These are phyloP conservation scores for Mantis religiosa DNA, from an alignment of 2,888 invertebrate genomes.

Conservation along the genomic window DNA sequence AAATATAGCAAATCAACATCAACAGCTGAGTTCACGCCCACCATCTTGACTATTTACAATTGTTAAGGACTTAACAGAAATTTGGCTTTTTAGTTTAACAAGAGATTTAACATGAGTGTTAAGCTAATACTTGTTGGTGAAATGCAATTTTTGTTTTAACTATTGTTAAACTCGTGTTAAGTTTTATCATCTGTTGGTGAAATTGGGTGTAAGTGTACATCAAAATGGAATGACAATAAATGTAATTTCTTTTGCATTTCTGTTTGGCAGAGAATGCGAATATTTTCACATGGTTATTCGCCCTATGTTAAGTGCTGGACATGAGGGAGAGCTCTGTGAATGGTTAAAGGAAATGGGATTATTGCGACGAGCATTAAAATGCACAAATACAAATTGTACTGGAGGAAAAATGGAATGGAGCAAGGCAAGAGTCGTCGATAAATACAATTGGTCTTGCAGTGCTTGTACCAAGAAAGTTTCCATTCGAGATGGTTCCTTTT, in stretches of 20 bases:
- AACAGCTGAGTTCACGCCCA: too few species aligned
- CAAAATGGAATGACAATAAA: background rate
- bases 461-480: slow-evolving; percentile 45
- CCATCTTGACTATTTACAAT: too few species aligned
- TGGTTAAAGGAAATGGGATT: slow-evolving; percentile 52
- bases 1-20: too few species aligned
- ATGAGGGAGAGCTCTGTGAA: slow-evolving; percentile 50
- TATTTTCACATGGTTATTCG: slow-evolving; percentile 48
- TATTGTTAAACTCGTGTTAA: too few species aligned
- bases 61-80: too few species aligned
- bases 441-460: slow-evolving; percentile 51
- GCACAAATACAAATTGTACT: slow-evolving; percentile 44
- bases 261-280: slow-evolving; percentile 42
- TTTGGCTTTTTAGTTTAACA: too few species aligned
- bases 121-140: too few species aligned
- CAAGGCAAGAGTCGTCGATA: slow-evolving; percentile 49
- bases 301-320: slow-evolving; percentile 49
- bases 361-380: slow-evolving; percentile 44
- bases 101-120: too few species aligned
- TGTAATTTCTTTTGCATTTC: background rate
- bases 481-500: slow-evolving; percentile 54
- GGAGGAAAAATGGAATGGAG: slow-evolving; percentile 46
- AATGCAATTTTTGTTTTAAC: too few species aligned
- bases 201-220: too few species aligned
- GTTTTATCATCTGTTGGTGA: too few species aligned